phyloP scores from a whole-genome alignment of 2,888 invertebrate genomes.

The Thymelicus lineola region DNA sequence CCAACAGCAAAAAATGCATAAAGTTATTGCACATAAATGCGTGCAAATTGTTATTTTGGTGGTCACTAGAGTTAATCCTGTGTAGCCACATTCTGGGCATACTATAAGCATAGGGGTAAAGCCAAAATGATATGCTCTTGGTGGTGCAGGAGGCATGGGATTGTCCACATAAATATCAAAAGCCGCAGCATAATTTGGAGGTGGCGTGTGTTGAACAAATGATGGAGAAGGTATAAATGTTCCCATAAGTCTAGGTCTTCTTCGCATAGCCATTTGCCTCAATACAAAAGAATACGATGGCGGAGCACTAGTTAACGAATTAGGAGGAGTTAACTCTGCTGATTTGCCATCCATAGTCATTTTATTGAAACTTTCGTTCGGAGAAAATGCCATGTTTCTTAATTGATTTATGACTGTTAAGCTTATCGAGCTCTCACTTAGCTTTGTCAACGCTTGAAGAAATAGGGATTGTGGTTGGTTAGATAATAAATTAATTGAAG shows the following conservation, averaged over 20 bases:
- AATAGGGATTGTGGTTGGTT: conserved; percentile 66
- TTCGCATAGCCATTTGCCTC: conserved; percentile 66
- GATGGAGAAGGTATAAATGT: conserved; percentile 78
- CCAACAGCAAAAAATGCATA: conserved; percentile 79
- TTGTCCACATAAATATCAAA: conserved; percentile 76
- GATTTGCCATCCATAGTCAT: conserved; percentile 40
- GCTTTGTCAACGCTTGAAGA: conserved; percentile 64
- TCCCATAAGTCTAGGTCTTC: conserved; percentile 72
- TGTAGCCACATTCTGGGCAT: conserved; percentile 72
- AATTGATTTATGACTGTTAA: conserved; percentile 39
- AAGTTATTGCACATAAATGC: conserved; percentile 68
- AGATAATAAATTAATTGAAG: conserved; percentile 43
- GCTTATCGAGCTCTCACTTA: conserved; percentile 60
- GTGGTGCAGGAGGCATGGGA: conserved; percentile 58
- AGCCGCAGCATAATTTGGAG: conserved; percentile 74
- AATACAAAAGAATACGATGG: conserved; percentile 78
- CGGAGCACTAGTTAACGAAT: conserved; percentile 72
- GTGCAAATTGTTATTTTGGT: conserved; percentile 73
- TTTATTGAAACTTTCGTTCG: conserved; percentile 22
- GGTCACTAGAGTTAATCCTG: conserved; percentile 66
- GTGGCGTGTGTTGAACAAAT: conserved; percentile 72
- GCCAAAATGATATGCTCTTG: conserved; percentile 65
- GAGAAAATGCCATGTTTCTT: conserved; percentile 12
- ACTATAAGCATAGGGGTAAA: conserved; percentile 67
- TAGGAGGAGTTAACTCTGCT: conserved; percentile 64